phyloP scores from a whole-genome alignment of 2,797 vertebrate species.

The Scolopax bukidnonensis region DNA sequence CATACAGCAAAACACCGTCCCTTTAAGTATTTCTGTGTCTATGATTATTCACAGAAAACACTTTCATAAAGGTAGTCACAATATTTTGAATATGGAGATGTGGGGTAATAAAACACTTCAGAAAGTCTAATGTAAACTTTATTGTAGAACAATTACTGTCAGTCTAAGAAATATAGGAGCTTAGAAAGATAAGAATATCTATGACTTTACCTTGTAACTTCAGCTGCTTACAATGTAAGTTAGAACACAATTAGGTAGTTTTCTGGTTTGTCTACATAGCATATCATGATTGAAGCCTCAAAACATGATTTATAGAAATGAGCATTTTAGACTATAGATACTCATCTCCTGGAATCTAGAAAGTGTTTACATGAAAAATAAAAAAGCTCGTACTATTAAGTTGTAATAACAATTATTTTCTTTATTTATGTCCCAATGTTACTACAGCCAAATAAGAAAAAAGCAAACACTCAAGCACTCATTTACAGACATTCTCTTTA shows the following conservation, averaged over 20 bases:
- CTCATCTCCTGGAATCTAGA: conserved; percentile 9
- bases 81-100: neutral
- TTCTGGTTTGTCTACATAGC: neutral
- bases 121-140: neutral
- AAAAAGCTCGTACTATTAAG: neutral
- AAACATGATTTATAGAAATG: neutral
- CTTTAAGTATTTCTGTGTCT: neutral
- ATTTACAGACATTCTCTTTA: conserved; percentile 17
- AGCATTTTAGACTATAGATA: neutral
- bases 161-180: conserved; percentile 33
- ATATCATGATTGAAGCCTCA: neutral
- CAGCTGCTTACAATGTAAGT: conserved; percentile 56
- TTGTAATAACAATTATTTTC: conserved; percentile 12
- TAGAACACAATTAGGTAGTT: conserved; percentile 26
- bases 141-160: conserved; percentile 21
- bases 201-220: conserved; percentile 64
- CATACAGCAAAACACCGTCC: neutral
- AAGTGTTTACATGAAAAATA: neutral
- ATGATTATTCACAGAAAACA: neutral
- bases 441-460: neutral
- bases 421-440: conserved; percentile 7
- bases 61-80: neutral
- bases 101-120: neutral
- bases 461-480: conserved; percentile 17
- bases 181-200: conserved; percentile 54